Percentiles rank a stretch among this genome's conserved stretches.
Evolutionary conservation across 1,140 invertebrate species (phyloP).

Genomic region (Papilio xuthus): DNA sequence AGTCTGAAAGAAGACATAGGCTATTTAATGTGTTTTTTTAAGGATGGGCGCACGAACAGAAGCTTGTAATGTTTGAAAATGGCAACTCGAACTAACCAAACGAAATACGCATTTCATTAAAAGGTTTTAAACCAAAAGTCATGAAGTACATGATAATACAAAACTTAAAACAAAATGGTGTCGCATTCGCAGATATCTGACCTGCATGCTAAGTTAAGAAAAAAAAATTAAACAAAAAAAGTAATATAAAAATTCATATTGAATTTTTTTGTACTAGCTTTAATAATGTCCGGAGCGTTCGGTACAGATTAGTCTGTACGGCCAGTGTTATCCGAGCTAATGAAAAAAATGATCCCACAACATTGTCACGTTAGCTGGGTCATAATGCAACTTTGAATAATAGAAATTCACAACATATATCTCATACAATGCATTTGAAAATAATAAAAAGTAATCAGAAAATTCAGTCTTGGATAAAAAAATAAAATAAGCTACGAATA

Average conservation of each 20-base stretch:
- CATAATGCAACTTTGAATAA: not conserved
- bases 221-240: slow-evolving; percentile 1
- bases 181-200: not conserved
- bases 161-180: not conserved
- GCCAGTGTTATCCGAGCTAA: slow-evolving; percentile 18
- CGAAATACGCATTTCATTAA: too few relatives aligned
- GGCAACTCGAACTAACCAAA: too few relatives aligned
- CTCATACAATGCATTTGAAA: not conserved
- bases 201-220: not conserved
- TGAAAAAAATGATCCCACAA: slow-evolving; percentile 14
- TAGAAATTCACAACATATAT: not conserved
- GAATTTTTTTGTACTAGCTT: not conserved
- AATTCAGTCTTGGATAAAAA: not conserved
- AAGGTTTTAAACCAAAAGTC: not conserved
- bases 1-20: too few relatives aligned
- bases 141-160: too few relatives aligned
- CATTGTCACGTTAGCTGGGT: not conserved
- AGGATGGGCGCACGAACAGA: too few relatives aligned
- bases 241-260: not conserved
- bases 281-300: not conserved
- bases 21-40: too few relatives aligned
- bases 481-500: too few relatives aligned
- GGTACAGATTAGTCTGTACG: not conserved
- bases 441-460: not conserved
- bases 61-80: too few relatives aligned